Evolutionary conservation across 2,888 invertebrate genomes (phyloP), one percentile per base, ranked within the genome.

Genomic region (Himalopsyche anomala): DNA sequence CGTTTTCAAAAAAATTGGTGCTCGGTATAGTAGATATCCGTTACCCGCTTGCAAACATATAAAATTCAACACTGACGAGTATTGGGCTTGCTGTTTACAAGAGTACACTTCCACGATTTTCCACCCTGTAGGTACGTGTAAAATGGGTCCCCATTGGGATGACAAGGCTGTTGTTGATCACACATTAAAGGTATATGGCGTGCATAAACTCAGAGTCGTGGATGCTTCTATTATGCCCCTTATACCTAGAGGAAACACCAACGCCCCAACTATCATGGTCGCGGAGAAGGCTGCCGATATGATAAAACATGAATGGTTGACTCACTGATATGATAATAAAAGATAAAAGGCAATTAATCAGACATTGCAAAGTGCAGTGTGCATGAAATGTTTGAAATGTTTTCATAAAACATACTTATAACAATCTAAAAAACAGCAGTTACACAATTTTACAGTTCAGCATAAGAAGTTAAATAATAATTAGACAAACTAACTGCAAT

Each of bases 211-310:
- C 51, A 92, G 96, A 89, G 96, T 96, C 0, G 93, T 95, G 17
- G 96, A 96, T 90, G 93, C 95, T 0, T 95, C 95, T 0, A 94
- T 95, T 36, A 95, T 95, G 95, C 95, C 95, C 0, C 90, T 91
- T 40, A 94, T 95, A 88, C 92, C 94, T 0, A 91, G 94, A 90
- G 96, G 96, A 6, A 97, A 97, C 91, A 97, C 97, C 0, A 97
- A 97, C 90, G 97, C 96, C 0, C 96, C 97, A 0, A 94, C 95
- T 0, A 95, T 97, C 17, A 97, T 97, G 97, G 97, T 97, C 84
- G 97, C 95, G 0, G 97, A 98, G 90, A 96, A 96, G 89, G 96
- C 94, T 0, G 94, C 96, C 1, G 97, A 97, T 91, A 94, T 96
- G 92, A 95, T 97, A 83, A 96, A 96, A 90, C 94, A 95, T n/a